Evolutionary conservation across 64 coral and sea anemone species (phyloP), one percentile per base, ranked within the genome.

Genomic region (Porites australiensis): DNA sequence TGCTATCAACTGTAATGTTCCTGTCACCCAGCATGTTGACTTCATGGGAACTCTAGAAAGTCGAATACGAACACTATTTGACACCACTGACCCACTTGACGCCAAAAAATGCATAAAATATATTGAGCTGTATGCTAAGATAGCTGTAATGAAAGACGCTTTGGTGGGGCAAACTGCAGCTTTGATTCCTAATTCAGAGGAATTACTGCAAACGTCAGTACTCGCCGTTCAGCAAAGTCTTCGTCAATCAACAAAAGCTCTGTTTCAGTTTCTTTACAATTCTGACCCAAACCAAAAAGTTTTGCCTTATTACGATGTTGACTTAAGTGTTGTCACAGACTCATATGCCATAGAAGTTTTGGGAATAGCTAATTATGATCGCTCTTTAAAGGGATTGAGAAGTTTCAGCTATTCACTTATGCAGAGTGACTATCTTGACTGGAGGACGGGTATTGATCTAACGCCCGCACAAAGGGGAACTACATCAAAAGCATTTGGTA

Each of bases 31-130:
- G 58, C 46, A 54, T 22, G 48, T 60, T 21, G 79, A 60, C 46
- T 82, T 82, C 79, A 82, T 82, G 48, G 79, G 79, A 53, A 60
- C 48, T 58, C 58, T 82, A 60, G 48, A 53, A 53, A 82, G 23
- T 5, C 22, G 48, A 58, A 82, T 82, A 58, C 50, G 55, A 82
- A 82, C 48, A 23, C 48, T 82, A 2, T 60, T 6, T 62, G 7
- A 62, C 13, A 37, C 79, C 55, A 58, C 79, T 62, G 22, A 60
- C 5, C 13, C 79, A 4, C 0, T 19, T 20, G 79, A 82, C 55
- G 79, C 79, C 55, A n/a, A 22, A 19, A 73, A 73, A 73, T 73
- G 70, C 70, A 73, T 82, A 21, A 82, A 82, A 82, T 82, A 82
- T 54, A 58, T 53, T 22, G 79, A 82, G 19, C 79, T 82, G 8